Conservation (phyloP, 2,797 vertebrate genomes). For the Onychomys arenicola region DNA sequence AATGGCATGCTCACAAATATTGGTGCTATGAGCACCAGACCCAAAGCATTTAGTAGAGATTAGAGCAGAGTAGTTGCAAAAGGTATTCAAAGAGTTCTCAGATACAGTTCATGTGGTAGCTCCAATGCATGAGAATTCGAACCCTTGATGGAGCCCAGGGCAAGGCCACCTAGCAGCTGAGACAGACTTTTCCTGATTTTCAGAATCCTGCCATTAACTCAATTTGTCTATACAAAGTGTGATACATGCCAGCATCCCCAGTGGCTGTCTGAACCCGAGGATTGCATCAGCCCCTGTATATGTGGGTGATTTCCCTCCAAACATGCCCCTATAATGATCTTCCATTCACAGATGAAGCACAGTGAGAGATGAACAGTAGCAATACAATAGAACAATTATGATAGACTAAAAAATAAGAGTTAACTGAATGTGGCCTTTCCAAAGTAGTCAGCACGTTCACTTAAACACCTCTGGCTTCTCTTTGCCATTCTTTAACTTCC, state of each 20-base stretch:
- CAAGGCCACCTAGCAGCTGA: neutral
- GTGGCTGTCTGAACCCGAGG: neutral
- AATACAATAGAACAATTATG: neutral
- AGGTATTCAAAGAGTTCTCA: neutral
- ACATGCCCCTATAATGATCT: neutral
- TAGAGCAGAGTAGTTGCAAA: neutral
- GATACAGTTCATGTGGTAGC: rapidly evolving
- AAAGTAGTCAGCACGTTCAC: neutral
- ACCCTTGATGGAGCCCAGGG: neutral
- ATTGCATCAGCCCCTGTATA: neutral
- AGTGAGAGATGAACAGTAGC: neutral
- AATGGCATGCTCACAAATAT: neutral
- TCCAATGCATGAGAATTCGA: neutral
- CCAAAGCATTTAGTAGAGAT: too few relatives aligned
- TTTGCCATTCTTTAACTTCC: neutral
- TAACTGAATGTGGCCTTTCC: neutral
- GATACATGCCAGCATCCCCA: neutral
- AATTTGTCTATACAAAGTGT: rapidly evolving
- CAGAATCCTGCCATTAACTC: neutral
- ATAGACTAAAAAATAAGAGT: neutral
- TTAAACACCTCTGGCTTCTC: neutral
- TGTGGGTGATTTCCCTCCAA: neutral
- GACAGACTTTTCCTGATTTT: neutral
- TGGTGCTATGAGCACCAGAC: neutral
- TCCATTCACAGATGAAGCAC: neutral